Evolutionary conservation across 2,888 invertebrate species (phyloP), one percentile per base, ranked within the genome.

Genomic region (Rhagonycha fulva): DNA sequence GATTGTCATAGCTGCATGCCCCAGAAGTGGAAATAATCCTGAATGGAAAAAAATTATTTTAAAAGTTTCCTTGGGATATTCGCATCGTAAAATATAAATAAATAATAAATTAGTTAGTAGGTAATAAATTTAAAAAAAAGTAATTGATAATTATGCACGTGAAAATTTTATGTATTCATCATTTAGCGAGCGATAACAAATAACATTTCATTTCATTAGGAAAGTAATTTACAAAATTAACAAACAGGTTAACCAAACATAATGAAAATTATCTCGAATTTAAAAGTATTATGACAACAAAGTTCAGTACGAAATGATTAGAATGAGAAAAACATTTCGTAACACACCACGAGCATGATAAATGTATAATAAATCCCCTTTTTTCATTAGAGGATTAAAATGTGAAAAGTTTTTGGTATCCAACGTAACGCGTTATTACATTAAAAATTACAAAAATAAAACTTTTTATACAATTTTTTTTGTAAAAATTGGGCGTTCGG

Each of bases 1-100:
- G 28, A 97, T 96, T 87, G 94, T 95, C 93, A 96, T 96, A 14
- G 96, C 96, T 69, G 96, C 96, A 89, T 96, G 94, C 32, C 94
- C 94, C 82, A 97, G 90, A 61, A 97, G 87, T n/a, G 97, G 97
- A 87, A 97, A 97, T 47, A 97, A 89, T 11, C 97, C 97, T 90
- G 76, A 5, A 47, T n/a, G 47, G n/a, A n/a, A 0, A 47, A 47
- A 7, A n/a, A n/a, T 32, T 63, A 63, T 11, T 24, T 12, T 4
- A 24, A 63, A 32, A 9, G 7, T 28, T 9, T 28, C 1, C 0
- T 9, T 28, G 5, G 26, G 4, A 28, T 28, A 9, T 28, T 28
- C 28, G 28, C 7, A 28, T 28, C 9, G 9, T 28, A 28, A 28
- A 28, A 28, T 26, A 4, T 26, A 26, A 0, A 7, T 26, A 7